Percentiles rank a stretch among this genome's conserved stretches.
These are phyloP conservation scores for Hyperoplus lanceolatus DNA, from an alignment of 2,797 vertebrate species.

Conservation along the genomic window DNA sequence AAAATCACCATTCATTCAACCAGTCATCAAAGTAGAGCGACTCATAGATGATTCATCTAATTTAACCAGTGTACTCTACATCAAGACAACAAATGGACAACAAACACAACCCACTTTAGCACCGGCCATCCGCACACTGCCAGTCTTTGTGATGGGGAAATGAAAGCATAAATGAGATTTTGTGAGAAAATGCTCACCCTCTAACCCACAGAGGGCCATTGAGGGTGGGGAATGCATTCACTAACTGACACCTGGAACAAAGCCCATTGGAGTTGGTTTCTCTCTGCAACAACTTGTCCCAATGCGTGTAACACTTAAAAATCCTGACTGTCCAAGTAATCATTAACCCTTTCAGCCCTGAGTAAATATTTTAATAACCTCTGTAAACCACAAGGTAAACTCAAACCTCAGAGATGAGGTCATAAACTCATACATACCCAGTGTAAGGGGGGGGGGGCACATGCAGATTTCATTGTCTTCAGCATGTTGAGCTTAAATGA, in stretches of 20 bases:
- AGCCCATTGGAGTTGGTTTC: constrained; percentile 30
- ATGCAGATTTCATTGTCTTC: constrained; percentile 74
- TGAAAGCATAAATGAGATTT: constrained; percentile 23
- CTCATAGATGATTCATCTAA: background rate
- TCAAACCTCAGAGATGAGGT: constrained; percentile 46
- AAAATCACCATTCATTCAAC: too few relatives aligned
- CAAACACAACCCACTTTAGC: background rate
- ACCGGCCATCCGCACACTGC: background rate
- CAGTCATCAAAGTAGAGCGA: too few relatives aligned
- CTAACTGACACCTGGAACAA: constrained; percentile 42
- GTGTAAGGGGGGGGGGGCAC: constrained; percentile 18
- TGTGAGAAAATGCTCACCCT: constrained; percentile 27
- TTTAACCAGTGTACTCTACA: background rate
- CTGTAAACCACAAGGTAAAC: constrained; percentile 70
- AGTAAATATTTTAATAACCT: constrained; percentile 75
- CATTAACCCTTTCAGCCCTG: constrained; percentile 78
- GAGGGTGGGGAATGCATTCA: constrained; percentile 40
- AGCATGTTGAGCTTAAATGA: constrained; percentile 58
- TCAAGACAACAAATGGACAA: background rate
- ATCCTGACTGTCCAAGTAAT: constrained; percentile 75
- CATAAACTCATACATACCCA: constrained; percentile 20
- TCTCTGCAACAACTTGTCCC: constrained; percentile 26
- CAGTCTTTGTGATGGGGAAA: constrained; percentile 8
- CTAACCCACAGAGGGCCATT: constrained; percentile 37
- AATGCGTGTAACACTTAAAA: constrained; percentile 37